Conservation (phyloP, 2,113 vertebrate species). For the Saguinus midas region DNA sequence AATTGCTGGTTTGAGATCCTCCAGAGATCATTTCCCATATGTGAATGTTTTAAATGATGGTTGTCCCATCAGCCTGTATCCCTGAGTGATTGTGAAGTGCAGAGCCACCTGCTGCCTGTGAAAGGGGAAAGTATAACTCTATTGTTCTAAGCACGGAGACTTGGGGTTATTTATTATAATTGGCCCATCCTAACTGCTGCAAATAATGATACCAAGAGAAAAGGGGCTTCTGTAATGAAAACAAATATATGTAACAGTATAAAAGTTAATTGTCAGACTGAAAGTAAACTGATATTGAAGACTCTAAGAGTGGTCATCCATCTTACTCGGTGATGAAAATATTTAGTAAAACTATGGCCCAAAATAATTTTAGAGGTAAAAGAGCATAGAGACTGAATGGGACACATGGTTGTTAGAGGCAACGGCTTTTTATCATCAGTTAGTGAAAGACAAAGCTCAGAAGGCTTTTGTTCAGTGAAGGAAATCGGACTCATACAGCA, state of each 20-base stretch:
- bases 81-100: background rate
- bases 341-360: background rate
- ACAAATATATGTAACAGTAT: background rate
- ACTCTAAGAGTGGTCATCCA: background rate
- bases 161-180: background rate
- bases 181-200: background rate
- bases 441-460: background rate
- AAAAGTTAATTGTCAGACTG: background rate
- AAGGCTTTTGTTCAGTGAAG: background rate
- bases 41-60: slow-evolving; percentile 12
- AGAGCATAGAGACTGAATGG: background rate
- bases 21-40: background rate
- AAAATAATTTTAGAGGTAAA: background rate
- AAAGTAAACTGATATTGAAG: background rate
- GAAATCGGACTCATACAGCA: background rate
- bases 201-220: background rate
- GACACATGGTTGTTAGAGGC: background rate
- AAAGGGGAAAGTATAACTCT: background rate
- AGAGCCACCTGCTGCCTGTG: background rate
- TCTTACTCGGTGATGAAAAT: background rate
- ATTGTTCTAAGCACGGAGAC: background rate
- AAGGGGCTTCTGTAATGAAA: background rate
- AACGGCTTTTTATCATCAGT: background rate
- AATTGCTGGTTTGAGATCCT: background rate
- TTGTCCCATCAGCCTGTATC: background rate